These are phyloP conservation scores for Andrena fulva DNA, from an alignment of 2,888 invertebrate species.

Conservation along the genomic window DNA sequence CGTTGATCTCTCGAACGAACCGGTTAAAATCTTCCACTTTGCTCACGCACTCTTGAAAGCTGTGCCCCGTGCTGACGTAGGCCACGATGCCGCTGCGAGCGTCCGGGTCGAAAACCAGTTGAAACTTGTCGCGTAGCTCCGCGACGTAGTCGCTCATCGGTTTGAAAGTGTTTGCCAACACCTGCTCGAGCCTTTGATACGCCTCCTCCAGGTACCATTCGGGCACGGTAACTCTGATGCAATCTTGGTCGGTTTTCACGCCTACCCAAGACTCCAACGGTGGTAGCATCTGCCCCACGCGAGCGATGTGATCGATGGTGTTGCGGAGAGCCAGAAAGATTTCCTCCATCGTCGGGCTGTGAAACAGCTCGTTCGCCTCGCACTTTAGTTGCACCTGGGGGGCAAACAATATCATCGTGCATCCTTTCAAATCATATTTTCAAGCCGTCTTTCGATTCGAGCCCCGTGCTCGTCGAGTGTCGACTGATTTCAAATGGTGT, in stretches of 20 bases:
- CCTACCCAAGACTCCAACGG: conserved; percentile 79
- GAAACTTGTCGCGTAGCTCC: conserved; percentile 86
- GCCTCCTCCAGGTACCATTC: conserved; percentile 84
- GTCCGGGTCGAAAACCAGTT: conserved; percentile 86
- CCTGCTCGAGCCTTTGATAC: conserved; percentile 85
- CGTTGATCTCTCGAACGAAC: conserved; percentile 75
- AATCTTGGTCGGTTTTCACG: conserved; percentile 68
- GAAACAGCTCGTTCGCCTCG: conserved; percentile 72
- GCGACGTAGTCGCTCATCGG: conserved; percentile 87
- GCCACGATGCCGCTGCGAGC: conserved; percentile 85
- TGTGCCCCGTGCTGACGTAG: conserved; percentile 86
- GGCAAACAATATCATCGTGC: neutral
- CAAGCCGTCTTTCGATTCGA: neutral
- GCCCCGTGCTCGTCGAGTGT: neutral
- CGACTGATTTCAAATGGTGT: neutral
- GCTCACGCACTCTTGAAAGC: conserved; percentile 77
- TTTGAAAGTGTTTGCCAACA: conserved; percentile 86
- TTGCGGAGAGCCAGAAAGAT: conserved; percentile 72
- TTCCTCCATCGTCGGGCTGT: conserved; percentile 72
- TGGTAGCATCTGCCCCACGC: conserved; percentile 74
- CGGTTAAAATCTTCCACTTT: conserved; percentile 77
- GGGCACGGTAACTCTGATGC: conserved; percentile 71
- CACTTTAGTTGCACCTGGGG: conserved; percentile 72
- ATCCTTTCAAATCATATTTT: neutral
- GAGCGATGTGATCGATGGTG: conserved; percentile 76